Base-by-base conservation (phyloP, 2,888 invertebrate species). In the Scelioninae gen. 2 region DNA sequence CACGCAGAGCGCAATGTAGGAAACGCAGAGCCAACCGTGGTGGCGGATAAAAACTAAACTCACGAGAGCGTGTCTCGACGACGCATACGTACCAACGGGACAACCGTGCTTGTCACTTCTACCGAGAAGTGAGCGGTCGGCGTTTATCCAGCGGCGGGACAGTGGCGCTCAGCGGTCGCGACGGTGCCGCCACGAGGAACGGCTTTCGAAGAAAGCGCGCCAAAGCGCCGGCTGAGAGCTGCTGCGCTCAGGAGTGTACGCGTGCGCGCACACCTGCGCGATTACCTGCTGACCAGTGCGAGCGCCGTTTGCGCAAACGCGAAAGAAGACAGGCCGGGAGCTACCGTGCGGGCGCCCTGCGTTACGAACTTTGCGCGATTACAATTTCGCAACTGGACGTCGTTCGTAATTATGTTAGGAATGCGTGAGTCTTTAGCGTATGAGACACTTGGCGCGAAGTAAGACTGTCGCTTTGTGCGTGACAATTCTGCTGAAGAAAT, bases 71-170 rank as follows among this genome's bases (percentile, higher is more conserved):
- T 11, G 28, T 46, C 6, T 41, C 41, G 33, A 15, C 48, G 50
- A 28, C 39, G 48, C 37, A 18, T 37, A 10, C 4, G 73, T 72
- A 43, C 60, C 67, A 73, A 33, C 53, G 67, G 57, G 68, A 68
- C 35, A 71, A 79, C 75, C 73, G 76, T 74, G 76, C 78, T 77
- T 77, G 77, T 78, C 75, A 76, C 77, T 73, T 77, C 69, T 69
- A 67, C 67, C 55, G 60, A 61, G 55, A 61, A 61, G 55, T 61
- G 57, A 60, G 55, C 48, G 73, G 46, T 58, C 70, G 63, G 71
- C 74, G 71, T 71, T 71, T 74, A 71, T 52, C 71, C 68, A 71
- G 74, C 67, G 71, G 63, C 74, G 74, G 50, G 22, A 39, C 76
- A 68, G 75, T 72, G 67, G 7, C 18, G 28, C 65, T 55, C 57